A percentile compares a stretch with the other conserved stretches of the same genome.
Evolutionary conservation across 2,797 vertebrate genomes (phyloP).

Genomic region (Malacoctenus gilli): DNA sequence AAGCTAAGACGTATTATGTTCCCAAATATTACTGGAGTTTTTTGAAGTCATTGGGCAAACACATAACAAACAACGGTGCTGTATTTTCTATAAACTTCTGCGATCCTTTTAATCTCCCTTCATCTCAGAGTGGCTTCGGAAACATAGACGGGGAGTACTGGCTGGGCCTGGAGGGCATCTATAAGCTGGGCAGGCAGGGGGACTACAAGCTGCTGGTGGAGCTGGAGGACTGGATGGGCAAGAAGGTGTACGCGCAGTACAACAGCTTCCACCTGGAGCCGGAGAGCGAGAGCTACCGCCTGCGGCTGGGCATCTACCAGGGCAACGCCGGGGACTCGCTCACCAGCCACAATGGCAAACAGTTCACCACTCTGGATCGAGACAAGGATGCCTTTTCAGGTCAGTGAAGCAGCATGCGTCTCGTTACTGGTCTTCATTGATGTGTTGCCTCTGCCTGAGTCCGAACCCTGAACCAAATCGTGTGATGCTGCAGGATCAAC

Average conservation of each 20-base stretch:
- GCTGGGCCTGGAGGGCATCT: conserved; percentile 95
- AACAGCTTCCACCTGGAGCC: conserved; percentile 95
- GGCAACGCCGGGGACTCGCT: conserved; percentile 96
- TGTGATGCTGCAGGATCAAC: too few species aligned
- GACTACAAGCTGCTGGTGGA: conserved; percentile 95
- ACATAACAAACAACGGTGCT: conserved; percentile 42
- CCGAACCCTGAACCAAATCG: too few species aligned
- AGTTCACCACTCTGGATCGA: conserved; percentile 95
- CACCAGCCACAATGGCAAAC: conserved; percentile 94
- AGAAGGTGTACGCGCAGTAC: conserved; percentile 97
- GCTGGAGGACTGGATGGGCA: conserved; percentile 96
- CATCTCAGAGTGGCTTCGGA: conserved; percentile 93
- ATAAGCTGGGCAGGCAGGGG: conserved; percentile 90
- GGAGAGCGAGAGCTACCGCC: conserved; percentile 89
- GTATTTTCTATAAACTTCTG: conserved; percentile 21
- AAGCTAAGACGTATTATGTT: too few species aligned
- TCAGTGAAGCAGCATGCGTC: conserved; percentile 15
- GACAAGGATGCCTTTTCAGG: conserved; percentile 95
- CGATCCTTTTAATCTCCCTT: conserved; percentile 59
- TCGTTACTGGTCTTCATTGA: too few species aligned
- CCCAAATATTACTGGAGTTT: too few species aligned
- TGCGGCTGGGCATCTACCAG: conserved; percentile 92
- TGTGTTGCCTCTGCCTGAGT: too few species aligned
- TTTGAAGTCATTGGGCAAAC: too few species aligned
- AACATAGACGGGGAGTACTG: conserved; percentile 95